A percentile compares a stretch with the other conserved stretches of the same genome.
These are phyloP conservation scores for Leptinotarsa tumamoca DNA, from an alignment of 2,888 invertebrate genomes.

Conservation along the genomic window DNA sequence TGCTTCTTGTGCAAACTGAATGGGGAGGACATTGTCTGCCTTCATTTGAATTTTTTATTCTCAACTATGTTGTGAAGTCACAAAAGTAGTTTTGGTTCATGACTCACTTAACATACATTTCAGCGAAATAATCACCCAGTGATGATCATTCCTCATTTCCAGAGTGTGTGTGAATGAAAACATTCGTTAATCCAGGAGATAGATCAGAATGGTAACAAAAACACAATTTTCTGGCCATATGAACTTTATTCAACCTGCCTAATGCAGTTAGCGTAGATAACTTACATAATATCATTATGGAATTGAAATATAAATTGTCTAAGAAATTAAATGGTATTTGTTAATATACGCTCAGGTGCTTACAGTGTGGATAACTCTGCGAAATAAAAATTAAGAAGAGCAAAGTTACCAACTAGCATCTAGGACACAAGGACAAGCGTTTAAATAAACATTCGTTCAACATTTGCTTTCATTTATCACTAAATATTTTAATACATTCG, in stretches of 20 bases:
- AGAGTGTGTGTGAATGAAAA: too few species aligned
- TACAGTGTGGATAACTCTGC: constrained; percentile 43
- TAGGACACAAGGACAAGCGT: constrained; percentile 65
- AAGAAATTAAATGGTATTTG: constrained; percentile 53
- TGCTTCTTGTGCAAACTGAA: too few species aligned
- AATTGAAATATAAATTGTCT: constrained; percentile 49
- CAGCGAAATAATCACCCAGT: too few species aligned
- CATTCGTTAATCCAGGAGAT: too few species aligned
- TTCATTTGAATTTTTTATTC: too few species aligned
- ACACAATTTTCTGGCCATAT: constrained; percentile 41
- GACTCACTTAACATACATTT: too few species aligned
- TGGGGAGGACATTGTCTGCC: too few species aligned
- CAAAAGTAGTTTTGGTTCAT: too few species aligned
- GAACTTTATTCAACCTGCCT: constrained; percentile 47
- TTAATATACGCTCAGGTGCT: constrained; percentile 48
- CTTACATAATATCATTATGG: constrained; percentile 49
- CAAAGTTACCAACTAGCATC: constrained; percentile 55
- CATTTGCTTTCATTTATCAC: constrained; percentile 43
- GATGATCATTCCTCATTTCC: too few species aligned
- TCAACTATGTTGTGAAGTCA: too few species aligned
- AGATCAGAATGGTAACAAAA: constrained; percentile 11
- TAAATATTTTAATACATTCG: constrained; percentile 48
- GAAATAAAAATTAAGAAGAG: constrained; percentile 24
- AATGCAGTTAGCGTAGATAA: constrained; percentile 50
- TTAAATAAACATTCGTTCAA: constrained; percentile 60